Conservation (phyloP, 2,797 vertebrate species). For the Pseudochirops corinnae region DNA sequence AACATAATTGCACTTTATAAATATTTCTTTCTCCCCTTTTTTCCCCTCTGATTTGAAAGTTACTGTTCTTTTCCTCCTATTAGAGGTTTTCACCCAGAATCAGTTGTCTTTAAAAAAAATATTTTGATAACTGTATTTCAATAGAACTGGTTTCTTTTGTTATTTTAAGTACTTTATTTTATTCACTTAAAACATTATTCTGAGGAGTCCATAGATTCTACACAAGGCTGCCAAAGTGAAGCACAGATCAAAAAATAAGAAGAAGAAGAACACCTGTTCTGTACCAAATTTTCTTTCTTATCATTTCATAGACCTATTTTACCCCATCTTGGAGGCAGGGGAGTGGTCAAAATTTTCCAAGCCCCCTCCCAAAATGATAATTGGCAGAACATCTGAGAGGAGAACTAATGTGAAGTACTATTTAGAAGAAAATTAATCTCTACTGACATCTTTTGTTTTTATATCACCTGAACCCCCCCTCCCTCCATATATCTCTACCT, state of each 20-base stretch:
- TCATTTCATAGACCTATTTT: background rate
- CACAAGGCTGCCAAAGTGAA: background rate
- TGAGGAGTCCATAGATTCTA: background rate
- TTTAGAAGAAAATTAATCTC: background rate
- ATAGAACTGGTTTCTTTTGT: background rate
- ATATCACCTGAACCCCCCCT: background rate
- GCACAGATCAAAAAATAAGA: background rate
- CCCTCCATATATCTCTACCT: background rate
- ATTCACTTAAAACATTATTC: background rate
- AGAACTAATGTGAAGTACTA: background rate
- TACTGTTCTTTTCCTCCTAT: background rate
- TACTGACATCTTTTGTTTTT: background rate
- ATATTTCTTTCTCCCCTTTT: background rate
- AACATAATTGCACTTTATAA: background rate
- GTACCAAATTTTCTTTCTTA: background rate
- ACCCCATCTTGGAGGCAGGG: background rate
- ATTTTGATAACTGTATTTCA: background rate
- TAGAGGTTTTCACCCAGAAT: background rate
- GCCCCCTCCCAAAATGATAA: background rate
- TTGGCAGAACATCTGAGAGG: background rate
- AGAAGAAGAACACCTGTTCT: too few species aligned
- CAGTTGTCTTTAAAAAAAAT: background rate
- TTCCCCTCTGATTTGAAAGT: background rate
- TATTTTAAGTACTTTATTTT: background rate
- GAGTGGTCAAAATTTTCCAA: background rate